Evolutionary conservation across 2,797 vertebrate species (phyloP), one percentile per base, ranked within the genome.

Genomic region (Heteromormyrus szaboi): DNA sequence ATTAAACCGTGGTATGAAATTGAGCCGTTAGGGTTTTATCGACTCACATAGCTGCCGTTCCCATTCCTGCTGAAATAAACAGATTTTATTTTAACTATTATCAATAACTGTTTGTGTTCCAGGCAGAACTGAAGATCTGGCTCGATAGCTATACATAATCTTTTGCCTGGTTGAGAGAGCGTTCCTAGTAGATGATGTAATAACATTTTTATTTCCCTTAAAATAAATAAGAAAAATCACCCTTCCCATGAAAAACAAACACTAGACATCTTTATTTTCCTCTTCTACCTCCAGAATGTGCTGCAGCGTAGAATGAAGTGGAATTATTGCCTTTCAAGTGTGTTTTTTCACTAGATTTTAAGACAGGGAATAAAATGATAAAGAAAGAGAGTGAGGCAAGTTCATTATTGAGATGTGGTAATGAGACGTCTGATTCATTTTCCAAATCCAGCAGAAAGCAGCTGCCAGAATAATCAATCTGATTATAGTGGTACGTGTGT

Each of bases 401-500:
- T 89, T 89, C 68, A 89, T 89, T 89, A 89, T 48, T 62, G 37
- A 14, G 89, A 87, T 68, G 86, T 29, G 12, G 86, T 89, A 89
- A 87, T 89, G 85, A 87, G 85, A 87, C 25, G 85, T 87, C 88
- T 87, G 72, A 41, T 89, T 87, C 68, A 89, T 22, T 87, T 86
- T 33, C 65, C n/a, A 87, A 89, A 89, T 68, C 65, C 51, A 87
- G 50, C 89, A 81, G 53, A 87, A 87, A 81, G 37, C 59, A 59
- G 76, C 85, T 87, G 65, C 50, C 85, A 81, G 89, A 89, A 89
- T 89, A 81, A 87, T 89, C 85, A 89, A 59, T 87, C 65, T 89
- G 85, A 87, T 89, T 89, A 87, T 3, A 89, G 50, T 87, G 88
- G 33, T 89, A 33, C 33, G 85, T 46, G 37, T 87, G 44, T n/a